Percentiles rank a stretch among this genome's conserved stretches.
Evolutionary conservation across 2,888 invertebrate species (phyloP).

Genomic region (Bruchidius siliquastri): DNA sequence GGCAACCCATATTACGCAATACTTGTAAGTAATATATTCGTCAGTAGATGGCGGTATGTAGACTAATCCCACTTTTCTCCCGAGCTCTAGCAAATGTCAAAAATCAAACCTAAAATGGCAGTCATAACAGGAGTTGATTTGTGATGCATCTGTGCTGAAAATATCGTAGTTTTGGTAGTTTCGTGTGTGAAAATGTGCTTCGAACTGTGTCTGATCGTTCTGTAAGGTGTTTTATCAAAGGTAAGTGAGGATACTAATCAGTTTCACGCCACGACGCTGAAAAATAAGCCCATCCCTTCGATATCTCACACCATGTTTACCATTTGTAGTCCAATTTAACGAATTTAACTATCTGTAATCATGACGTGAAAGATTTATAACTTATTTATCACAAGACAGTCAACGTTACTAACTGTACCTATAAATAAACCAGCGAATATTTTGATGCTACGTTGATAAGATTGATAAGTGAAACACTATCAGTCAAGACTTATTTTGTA

Average conservation of each 20-base stretch:
- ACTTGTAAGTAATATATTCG: background rate
- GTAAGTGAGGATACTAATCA: conserved; percentile 12
- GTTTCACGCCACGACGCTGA: background rate
- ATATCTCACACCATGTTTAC: conserved; percentile 8
- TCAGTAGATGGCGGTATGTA: background rate
- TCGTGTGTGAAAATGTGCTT: conserved; percentile 19
- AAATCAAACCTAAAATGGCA: conserved; percentile 21
- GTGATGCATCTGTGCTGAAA: conserved; percentile 25
- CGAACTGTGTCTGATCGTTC: conserved; percentile 10
- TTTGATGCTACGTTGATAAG: conserved; percentile 11
- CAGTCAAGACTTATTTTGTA: conserved; percentile 12
- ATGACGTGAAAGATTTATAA: background rate
- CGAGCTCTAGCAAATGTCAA: conserved; percentile 12
- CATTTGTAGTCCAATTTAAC: conserved; percentile 1
- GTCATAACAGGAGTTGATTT: conserved; percentile 21
- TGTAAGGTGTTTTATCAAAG: conserved; percentile 9
- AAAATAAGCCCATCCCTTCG: conserved; percentile 1
- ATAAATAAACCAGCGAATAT: conserved; percentile 9
- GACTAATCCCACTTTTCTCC: conserved; percentile 5
- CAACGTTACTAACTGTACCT: background rate
- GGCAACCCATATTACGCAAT: background rate
- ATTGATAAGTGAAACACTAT: conserved; percentile 13
- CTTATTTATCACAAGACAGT: background rate
- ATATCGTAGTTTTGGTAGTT: conserved; percentile 13
- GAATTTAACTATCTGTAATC: conserved; percentile 1